These are phyloP conservation scores for Trachelus stipa DNA, from an alignment of 2,888 invertebrate species.

Conservation along the genomic window DNA sequence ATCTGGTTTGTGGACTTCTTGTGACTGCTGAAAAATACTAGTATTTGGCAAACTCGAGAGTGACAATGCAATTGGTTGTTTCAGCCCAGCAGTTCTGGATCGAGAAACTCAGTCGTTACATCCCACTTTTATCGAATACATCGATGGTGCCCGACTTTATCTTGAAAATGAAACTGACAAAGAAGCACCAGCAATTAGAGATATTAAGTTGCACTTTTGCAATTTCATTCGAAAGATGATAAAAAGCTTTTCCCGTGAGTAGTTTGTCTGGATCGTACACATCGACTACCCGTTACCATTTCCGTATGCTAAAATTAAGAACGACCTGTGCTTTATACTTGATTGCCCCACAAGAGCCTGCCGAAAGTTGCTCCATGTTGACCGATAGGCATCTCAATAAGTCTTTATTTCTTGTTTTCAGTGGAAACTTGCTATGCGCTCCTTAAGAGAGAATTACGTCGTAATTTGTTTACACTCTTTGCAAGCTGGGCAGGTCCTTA, in stretches of 20 bases:
- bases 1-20: slow-evolving; percentile 63
- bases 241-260: slow-evolving; percentile 90
- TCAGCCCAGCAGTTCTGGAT: slow-evolving; percentile 85
- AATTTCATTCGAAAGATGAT: slow-evolving; percentile 94
- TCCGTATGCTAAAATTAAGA: neutral
- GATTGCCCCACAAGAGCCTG: too few species aligned
- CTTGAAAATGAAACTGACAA: slow-evolving; percentile 95
- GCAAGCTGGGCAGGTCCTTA: slow-evolving; percentile 94
- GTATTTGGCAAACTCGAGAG: neutral
- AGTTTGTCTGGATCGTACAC: neutral
- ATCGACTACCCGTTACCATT: neutral
- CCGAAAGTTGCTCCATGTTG: too few species aligned
- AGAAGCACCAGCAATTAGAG: slow-evolving; percentile 86
- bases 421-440: slow-evolving; percentile 90
- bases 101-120: slow-evolving; percentile 85
- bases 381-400: too few species aligned
- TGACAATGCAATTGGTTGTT: slow-evolving; percentile 24
- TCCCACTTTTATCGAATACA: slow-evolving; percentile 91
- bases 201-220: slow-evolving; percentile 93
- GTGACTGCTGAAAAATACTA: neutral
- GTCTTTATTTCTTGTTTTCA: slow-evolving; percentile 64
- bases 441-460: slow-evolving; percentile 86
- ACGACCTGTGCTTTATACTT: too few species aligned
- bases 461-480: slow-evolving; percentile 91
- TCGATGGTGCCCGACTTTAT: slow-evolving; percentile 92